phyloP scores from a whole-genome alignment of 2,797 vertebrate species.

The Esox lucius region DNA sequence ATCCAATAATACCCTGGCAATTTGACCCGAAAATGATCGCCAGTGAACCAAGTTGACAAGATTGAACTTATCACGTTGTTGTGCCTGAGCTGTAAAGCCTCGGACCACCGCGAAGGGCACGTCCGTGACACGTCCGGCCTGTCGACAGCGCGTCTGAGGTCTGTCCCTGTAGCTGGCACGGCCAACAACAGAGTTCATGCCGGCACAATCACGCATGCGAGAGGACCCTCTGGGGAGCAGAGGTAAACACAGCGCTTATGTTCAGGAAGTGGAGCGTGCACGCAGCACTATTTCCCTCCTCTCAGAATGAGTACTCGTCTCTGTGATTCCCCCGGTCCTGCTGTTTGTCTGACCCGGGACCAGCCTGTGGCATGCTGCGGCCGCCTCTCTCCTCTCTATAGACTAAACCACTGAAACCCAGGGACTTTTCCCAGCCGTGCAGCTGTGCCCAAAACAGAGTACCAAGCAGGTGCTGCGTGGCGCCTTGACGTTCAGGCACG shows the following conservation, averaged over 20 bases:
- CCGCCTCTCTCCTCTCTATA: constrained; percentile 66
- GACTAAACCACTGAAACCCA: constrained; percentile 59
- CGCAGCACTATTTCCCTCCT: constrained; percentile 61
- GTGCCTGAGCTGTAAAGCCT: too few species aligned
- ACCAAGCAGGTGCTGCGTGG: constrained; percentile 22
- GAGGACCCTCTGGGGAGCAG: background rate
- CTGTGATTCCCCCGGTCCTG: constrained; percentile 72
- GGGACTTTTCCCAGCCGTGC: constrained; percentile 83
- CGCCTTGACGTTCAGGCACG: constrained; percentile 31
- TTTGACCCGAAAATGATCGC: background rate
- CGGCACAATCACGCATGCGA: background rate
- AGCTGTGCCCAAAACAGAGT: constrained; percentile 23
- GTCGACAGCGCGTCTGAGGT: background rate
- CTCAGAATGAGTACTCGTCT: constrained; percentile 74
- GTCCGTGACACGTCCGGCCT: background rate
- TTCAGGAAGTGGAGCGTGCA: constrained; percentile 69
- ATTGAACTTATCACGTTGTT: background rate
- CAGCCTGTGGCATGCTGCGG: constrained; percentile 61
- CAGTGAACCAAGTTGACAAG: background rate
- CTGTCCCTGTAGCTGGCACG: background rate
- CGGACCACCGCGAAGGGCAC: background rate
- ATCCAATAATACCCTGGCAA: background rate
- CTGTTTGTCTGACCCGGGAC: constrained; percentile 49
- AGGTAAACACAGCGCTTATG: constrained; percentile 41
- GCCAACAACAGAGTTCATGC: background rate